Percentiles rank a stretch among this genome's conserved stretches.
Conservation (phyloP, 2,113 vertebrate species). For the Mugil cephalus region DNA sequence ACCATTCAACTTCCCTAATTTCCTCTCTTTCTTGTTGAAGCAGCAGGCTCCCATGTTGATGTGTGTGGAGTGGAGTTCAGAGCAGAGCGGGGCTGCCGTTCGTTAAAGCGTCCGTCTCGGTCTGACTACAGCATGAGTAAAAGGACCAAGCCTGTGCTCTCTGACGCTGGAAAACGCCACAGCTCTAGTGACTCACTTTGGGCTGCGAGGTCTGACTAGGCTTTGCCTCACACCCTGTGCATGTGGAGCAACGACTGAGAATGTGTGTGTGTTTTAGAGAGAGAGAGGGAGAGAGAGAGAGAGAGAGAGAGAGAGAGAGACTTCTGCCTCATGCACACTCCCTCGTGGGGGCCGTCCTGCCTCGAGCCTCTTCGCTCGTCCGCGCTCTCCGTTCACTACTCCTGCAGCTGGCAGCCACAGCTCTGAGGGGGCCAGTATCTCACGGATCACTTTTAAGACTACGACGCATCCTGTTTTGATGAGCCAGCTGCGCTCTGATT, state of each 20-base stretch:
- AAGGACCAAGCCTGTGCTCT: constrained; percentile 54
- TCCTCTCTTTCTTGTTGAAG: constrained; percentile 85
- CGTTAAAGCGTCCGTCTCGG: constrained; percentile 58
- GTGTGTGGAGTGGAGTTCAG: constrained; percentile 45
- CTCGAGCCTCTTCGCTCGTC: constrained; percentile 35
- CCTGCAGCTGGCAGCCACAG: constrained; percentile 44
- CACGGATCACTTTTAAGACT: constrained; percentile 21
- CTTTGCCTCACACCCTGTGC: constrained; percentile 69
- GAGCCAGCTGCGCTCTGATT: no score
- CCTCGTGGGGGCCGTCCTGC: constrained; percentile 68
- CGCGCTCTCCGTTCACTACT: neutral
- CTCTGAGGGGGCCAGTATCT: constrained; percentile 61
- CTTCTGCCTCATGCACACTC: constrained; percentile 55
- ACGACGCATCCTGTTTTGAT: constrained; percentile 29
- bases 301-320: constrained; percentile 16
- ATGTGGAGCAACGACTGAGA: constrained; percentile 51
- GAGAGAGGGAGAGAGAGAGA: constrained; percentile 11
- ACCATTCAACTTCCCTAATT: constrained; percentile 80
- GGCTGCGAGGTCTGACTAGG: constrained; percentile 75
- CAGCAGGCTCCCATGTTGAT: constrained; percentile 85
- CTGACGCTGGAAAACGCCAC: constrained; percentile 71
- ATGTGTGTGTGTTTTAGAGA: constrained; percentile 44
- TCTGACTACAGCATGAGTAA: constrained; percentile 71
- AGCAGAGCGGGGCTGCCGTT: constrained; percentile 59
- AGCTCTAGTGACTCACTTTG: constrained; percentile 74